These are phyloP conservation scores for Delphinus delphis DNA, from an alignment of 2,113 vertebrate genomes.

Conservation along the genomic window DNA sequence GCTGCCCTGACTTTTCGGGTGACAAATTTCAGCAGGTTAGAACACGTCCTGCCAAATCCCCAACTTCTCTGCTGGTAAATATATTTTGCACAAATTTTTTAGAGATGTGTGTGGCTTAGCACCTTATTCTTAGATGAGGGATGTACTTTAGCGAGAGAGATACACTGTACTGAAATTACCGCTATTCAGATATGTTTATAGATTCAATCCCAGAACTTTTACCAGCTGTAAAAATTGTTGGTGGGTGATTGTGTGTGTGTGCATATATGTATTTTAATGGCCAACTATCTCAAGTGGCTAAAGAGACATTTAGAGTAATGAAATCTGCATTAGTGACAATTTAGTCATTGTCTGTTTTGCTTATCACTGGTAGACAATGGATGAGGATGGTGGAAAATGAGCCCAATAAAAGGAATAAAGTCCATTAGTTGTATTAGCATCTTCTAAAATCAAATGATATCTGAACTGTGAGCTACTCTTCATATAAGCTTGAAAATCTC, in stretches of 20 bases:
- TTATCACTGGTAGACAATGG: background rate
- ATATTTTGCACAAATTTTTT: slow-evolving; percentile 60
- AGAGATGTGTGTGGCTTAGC: background rate
- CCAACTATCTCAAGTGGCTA: background rate
- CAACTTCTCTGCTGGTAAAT: slow-evolving; percentile 98
- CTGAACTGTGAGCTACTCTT: background rate
- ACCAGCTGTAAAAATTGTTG: background rate
- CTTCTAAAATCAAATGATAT: slow-evolving; percentile 16
- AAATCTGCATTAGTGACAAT: background rate
- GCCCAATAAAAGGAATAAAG: background rate
- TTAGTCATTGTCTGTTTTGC: background rate
- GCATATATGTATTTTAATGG: background rate
- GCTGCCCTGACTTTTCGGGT: slow-evolving; percentile 94
- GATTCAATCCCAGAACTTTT: background rate
- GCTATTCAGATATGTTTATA: background rate
- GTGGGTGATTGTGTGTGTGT: background rate
- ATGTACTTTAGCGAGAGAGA: background rate
- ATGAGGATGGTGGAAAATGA: background rate
- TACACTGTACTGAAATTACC: background rate
- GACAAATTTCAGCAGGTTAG: slow-evolving; percentile 93
- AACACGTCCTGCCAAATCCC: slow-evolving; percentile 97
- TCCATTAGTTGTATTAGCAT: background rate
- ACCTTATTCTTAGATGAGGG: background rate
- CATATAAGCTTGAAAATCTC: background rate
- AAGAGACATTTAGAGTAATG: background rate